Percentiles rank a stretch among this genome's conserved stretches.
Evolutionary conservation across 1,140 invertebrate species (phyloP).

Genomic region (Psix sp.): DNA sequence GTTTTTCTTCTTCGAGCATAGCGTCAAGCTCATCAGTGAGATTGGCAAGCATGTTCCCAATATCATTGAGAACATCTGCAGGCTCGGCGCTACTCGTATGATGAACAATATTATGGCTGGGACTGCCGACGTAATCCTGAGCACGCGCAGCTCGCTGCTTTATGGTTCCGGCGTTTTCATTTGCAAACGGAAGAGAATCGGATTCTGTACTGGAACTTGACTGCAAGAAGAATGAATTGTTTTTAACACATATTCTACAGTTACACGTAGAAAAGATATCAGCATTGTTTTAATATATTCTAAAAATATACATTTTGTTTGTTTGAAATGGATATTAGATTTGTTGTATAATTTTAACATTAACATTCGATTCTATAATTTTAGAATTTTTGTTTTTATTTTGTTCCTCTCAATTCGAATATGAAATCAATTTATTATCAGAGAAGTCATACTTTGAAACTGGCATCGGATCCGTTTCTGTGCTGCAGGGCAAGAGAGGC

Average conservation of each 20-base stretch:
- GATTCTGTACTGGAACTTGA: constrained; percentile 97
- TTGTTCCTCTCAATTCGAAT: too few relatives aligned
- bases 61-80: constrained; percentile 95
- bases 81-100: constrained; percentile 79
- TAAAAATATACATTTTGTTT: too few relatives aligned
- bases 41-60: constrained; percentile 97
- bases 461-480: constrained; percentile 88
- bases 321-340: too few relatives aligned
- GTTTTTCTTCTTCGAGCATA: constrained; percentile 94
- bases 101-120: constrained; percentile 67
- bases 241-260: too few relatives aligned
- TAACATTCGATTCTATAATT: too few relatives aligned
- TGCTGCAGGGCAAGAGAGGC: constrained; percentile 82
- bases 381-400: too few relatives aligned
- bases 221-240: constrained; percentile 75
- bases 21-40: constrained; percentile 95
- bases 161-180: constrained; percentile 98
- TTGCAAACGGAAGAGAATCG: constrained; percentile 97
- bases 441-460: constrained; percentile 84
- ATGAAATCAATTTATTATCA: not conserved
- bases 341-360: too few relatives aligned
- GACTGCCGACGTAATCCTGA: constrained; percentile 76
- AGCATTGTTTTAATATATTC: too few relatives aligned
- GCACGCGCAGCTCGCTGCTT: constrained; percentile 84
- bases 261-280: too few relatives aligned